phyloP scores from a whole-genome alignment of 2,797 vertebrate genomes.

The Thaleichthys pacificus region DNA sequence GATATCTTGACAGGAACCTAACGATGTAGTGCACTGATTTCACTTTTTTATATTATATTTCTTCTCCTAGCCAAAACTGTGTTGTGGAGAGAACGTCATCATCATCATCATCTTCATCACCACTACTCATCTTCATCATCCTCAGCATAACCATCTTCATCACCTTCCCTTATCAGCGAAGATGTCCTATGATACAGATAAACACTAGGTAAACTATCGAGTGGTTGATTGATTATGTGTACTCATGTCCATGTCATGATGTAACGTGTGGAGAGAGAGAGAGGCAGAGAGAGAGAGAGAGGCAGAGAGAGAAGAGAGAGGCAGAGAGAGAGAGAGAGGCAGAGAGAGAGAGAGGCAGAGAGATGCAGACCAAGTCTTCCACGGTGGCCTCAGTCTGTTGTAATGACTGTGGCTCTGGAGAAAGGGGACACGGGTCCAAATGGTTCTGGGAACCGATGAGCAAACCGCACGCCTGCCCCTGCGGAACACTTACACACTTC shows the following conservation, averaged over 20 bases:
- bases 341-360: too few species aligned
- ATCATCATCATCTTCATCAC: slow-evolving; percentile 45
- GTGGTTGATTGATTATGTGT: background rate
- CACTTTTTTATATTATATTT: slow-evolving; percentile 41
- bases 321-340: too few species aligned
- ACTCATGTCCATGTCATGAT: too few species aligned
- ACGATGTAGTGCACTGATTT: background rate
- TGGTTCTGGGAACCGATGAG: background rate
- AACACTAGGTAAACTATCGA: background rate
- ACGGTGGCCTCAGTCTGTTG: too few species aligned
- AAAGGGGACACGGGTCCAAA: background rate
- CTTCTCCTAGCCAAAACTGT: slow-evolving; percentile 46
- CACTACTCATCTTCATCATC: slow-evolving; percentile 43
- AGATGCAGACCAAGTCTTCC: too few species aligned
- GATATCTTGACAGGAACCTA: background rate
- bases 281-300: too few species aligned
- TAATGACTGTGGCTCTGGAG: too few species aligned
- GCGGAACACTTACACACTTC: slow-evolving; percentile 23
- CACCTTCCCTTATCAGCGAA: slow-evolving; percentile 39
- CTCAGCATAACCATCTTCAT: slow-evolving; percentile 38
- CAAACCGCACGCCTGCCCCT: background rate
- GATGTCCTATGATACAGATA: background rate
- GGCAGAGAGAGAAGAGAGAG: too few species aligned
- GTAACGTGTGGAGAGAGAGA: too few species aligned
- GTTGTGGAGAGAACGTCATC: slow-evolving; percentile 33